These are phyloP conservation scores for Venusia cambrica DNA, from an alignment of 2,888 invertebrate species.

Conservation along the genomic window DNA sequence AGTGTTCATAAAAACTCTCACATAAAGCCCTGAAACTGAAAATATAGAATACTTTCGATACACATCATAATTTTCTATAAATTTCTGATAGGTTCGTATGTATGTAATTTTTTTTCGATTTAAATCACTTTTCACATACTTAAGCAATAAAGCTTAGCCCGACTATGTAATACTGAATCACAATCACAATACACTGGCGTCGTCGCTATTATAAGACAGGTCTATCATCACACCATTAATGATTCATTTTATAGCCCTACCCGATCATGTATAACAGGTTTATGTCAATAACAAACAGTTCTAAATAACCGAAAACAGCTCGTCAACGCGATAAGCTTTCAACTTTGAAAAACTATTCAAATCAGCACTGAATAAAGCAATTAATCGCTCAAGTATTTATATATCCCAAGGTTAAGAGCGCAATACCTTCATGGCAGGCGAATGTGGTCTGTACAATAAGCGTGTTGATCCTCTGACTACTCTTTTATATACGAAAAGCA, in stretches of 20 bases:
- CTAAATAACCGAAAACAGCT: conserved; percentile 19
- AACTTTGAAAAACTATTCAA: conserved; percentile 8
- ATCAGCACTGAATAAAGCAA: conserved; percentile 16
- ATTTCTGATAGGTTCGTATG: no score
- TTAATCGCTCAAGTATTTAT: conserved; percentile 17
- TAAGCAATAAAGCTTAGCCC: no score
- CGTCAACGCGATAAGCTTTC: conserved; percentile 8
- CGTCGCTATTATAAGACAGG: no score
- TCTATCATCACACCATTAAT: conserved; percentile 4
- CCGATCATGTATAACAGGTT: conserved; percentile 23
- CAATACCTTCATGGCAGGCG: conserved; percentile 68
- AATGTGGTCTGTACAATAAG: conserved; percentile 53
- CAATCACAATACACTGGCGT: no score
- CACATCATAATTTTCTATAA: no score
- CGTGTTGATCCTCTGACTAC: conserved; percentile 47
- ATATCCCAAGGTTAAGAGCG: conserved; percentile 27
- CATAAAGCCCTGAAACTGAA: no score
- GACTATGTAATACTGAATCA: no score
- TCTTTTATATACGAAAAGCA: conserved; percentile 61
- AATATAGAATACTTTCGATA: no score
- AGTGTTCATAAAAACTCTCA: no score
- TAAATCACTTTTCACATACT: no score
- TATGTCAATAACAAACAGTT: conserved; percentile 13
- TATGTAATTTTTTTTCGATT: no score
- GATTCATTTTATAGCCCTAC: conserved; percentile 3